A percentile compares a stretch with the other conserved stretches of the same genome.
Evolutionary conservation across 2,888 invertebrate species (phyloP).

Genomic region (Philereme transversata): DNA sequence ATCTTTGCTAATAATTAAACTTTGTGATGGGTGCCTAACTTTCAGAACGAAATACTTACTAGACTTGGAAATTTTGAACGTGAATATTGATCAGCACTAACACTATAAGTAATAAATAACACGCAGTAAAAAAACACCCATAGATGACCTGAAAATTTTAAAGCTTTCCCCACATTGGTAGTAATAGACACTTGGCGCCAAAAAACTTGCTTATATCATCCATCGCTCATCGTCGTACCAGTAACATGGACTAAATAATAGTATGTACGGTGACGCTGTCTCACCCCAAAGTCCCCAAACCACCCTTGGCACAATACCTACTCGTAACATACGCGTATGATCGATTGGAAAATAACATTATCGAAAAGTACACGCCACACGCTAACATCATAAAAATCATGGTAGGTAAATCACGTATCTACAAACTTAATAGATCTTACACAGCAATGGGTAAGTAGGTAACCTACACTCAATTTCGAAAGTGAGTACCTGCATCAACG

Average conservation of each 20-base stretch:
- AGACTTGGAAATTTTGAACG: too few species aligned
- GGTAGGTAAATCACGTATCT: slow-evolving; percentile 2
- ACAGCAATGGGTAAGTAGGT: too few species aligned
- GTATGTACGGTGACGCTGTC: slow-evolving; percentile 20
- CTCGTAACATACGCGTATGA: slow-evolving; percentile 43
- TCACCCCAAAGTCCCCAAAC: slow-evolving; percentile 37
- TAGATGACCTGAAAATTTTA: slow-evolving; percentile 2
- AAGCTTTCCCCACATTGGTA: slow-evolving; percentile 8
- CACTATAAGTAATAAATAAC: not conserved
- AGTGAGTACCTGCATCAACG: too few species aligned
- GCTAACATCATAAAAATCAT: slow-evolving; percentile 19
- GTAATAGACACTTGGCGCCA: slow-evolving; percentile 42
- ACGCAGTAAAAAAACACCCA: too few species aligned
- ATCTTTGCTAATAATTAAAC: too few species aligned
- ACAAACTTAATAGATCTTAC: not conserved
- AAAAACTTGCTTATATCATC: slow-evolving; percentile 51
- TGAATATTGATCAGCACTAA: not conserved
- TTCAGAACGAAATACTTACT: too few species aligned
- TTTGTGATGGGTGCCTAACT: too few species aligned
- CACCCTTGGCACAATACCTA: slow-evolving; percentile 26
- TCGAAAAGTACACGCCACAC: slow-evolving; percentile 38
- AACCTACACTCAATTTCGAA: too few species aligned
- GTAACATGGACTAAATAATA: slow-evolving; percentile 25
- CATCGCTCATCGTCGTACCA: slow-evolving; percentile 38
- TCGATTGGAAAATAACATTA: slow-evolving; percentile 65